Evolutionary conservation across 2,113 vertebrate genomes (phyloP).

Genomic region (Telmatochromis brichardi): DNA sequence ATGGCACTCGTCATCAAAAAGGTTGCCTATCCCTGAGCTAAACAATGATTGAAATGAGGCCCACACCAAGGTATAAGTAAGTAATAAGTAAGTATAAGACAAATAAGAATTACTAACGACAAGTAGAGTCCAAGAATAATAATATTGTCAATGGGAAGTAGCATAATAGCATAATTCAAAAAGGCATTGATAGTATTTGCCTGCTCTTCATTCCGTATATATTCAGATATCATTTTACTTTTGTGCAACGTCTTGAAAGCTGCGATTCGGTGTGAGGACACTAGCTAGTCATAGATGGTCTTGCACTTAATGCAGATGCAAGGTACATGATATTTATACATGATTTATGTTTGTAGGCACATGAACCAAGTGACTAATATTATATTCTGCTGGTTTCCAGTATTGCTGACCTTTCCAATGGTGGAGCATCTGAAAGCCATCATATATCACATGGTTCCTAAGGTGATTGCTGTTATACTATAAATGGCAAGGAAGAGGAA

Average conservation of each 20-base stretch:
- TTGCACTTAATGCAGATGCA: neutral
- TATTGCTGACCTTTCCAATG: neutral
- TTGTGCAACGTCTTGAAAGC: neutral
- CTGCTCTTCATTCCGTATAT: neutral
- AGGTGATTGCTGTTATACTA: neutral
- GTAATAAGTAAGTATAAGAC: neutral
- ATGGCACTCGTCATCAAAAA: neutral
- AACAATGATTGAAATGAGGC: neutral
- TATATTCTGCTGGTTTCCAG: neutral
- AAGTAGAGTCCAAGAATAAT: neutral
- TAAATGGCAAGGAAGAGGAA: neutral
- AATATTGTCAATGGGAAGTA: neutral
- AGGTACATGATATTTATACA: neutral
- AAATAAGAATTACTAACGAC: neutral
- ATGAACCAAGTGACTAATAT: neutral
- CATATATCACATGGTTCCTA: neutral
- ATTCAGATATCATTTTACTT: neutral
- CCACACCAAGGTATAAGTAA: neutral
- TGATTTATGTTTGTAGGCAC: neutral
- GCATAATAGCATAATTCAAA: neutral
- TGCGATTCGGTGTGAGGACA: neutral
- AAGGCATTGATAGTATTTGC: accelerated
- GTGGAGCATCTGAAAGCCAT: neutral
- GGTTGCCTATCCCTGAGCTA: neutral
- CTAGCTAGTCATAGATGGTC: neutral